Evolutionary conservation across 2,888 invertebrate species (phyloP), one percentile per base, ranked within the genome.

Genomic region (Drosophila bunnanda): DNA sequence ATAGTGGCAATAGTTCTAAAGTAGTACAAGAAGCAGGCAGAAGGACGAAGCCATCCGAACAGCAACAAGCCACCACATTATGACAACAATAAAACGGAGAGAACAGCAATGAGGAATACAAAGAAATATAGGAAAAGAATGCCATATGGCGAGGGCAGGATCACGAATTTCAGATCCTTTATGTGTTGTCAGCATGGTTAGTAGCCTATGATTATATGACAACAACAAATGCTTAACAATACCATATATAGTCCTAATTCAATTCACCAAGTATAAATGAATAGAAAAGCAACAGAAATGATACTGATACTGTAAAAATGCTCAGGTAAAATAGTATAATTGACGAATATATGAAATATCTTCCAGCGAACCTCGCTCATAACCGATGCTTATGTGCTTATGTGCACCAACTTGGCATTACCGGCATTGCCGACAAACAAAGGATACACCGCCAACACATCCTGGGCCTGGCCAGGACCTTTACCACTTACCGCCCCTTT

Each of bases 11-110:
- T 71, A 72, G 71, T 57, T 64, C 71, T 64, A 64, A 71, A 72
- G 72, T 64, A 72, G 53, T 71, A 34, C 72, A 54, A 71, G 64
- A 25, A 64, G 48, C 56, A n/a, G 44, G 53, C 34, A 20, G 52
- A 53, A 30, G 8, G 22, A 38, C 34, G 52, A 41, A 36, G 50
- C 25, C 53, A 69, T 48, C 32, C 39, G 56, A 67, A 44, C 53
- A 74, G 71, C 79, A 84, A 75, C 61, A 78, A 75, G 76, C 76
- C 68, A 76, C 74, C 82, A 75, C 76, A 84, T 79, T 78, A 82
- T 84, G 80, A 76, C 78, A 79, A 82, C 75, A 79, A 82, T 83
- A 83, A 80, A 79, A 65, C 73, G 75, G 53, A 50, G 67, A 64
- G 66, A 67, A 64, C 30, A 48, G 72, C 64, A 77, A 77, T 71